Percentiles rank a stretch among this genome's conserved stretches.
These are phyloP conservation scores for Podarcis cretensis DNA, from an alignment of 2,113 vertebrate genomes.

Conservation along the genomic window DNA sequence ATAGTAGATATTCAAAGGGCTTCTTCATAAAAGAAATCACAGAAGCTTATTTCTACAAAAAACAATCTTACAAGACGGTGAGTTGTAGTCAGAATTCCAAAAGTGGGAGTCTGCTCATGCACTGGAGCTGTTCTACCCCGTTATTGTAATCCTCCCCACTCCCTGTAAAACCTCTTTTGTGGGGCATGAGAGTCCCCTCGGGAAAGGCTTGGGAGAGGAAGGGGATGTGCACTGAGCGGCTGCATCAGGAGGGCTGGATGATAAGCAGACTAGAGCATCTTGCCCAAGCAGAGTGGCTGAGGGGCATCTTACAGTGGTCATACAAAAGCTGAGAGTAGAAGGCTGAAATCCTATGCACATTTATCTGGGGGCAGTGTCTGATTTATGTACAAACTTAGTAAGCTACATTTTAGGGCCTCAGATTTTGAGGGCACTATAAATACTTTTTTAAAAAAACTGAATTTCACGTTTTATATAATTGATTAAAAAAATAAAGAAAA, in stretches of 20 bases:
- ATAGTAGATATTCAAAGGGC: neutral
- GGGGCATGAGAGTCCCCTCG: neutral
- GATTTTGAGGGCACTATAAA: too few relatives aligned
- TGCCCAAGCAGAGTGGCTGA: too few relatives aligned
- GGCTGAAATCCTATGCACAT: neutral
- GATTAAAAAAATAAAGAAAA: too few relatives aligned
- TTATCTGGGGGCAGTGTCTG: too few relatives aligned
- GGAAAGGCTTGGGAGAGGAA: neutral
- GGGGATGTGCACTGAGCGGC: neutral
- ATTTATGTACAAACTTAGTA: too few relatives aligned
- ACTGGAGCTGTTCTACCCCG: neutral
- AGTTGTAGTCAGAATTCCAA: too few relatives aligned
- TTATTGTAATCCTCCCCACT: neutral
- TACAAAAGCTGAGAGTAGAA: too few relatives aligned
- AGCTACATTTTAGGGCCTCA: too few relatives aligned
- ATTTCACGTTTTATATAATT: too few relatives aligned
- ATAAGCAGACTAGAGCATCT: neutral
- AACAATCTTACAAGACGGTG: neutral
- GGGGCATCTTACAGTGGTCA: too few relatives aligned
- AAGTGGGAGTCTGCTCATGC: too few relatives aligned
- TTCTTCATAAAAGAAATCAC: neutral
- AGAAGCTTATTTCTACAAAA: neutral
- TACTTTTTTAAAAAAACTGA: too few relatives aligned
- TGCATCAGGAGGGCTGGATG: neutral
- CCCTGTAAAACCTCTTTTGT: neutral